Conservation (phyloP, 2,797 vertebrate genomes). For the Poeciliopsis paucimaculata region DNA sequence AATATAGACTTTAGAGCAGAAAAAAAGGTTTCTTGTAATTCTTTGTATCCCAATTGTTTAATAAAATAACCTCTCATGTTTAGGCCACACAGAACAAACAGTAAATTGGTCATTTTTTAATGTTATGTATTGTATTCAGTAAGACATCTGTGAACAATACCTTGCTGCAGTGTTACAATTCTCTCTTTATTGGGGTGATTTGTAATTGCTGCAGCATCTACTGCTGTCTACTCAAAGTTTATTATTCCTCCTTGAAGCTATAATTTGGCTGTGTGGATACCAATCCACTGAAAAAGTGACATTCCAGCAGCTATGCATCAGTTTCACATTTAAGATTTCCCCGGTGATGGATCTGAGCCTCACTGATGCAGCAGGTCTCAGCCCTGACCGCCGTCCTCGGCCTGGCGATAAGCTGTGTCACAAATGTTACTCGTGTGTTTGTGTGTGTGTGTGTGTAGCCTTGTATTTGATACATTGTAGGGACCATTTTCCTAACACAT, state of each 20-base stretch:
- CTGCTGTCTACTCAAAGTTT: conserved; percentile 32
- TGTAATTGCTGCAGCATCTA: conserved; percentile 19
- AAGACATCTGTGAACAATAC: not conserved
- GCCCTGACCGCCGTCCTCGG: conserved; percentile 35
- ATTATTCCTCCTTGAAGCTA: conserved; percentile 22
- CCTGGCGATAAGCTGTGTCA: conserved; percentile 40
- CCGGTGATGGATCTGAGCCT: conserved; percentile 32
- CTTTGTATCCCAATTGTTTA: conserved; percentile 42
- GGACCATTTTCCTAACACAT: no score
- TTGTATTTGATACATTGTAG: no score
- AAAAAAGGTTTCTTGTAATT: conserved; percentile 40
- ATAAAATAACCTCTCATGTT: not conserved
- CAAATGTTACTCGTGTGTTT: conserved; percentile 23
- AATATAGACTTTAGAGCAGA: conserved; percentile 45
- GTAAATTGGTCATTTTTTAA: not conserved
- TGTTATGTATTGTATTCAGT: not conserved
- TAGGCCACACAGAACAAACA: not conserved
- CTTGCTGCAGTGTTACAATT: not conserved
- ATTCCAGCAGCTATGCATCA: conserved; percentile 33
- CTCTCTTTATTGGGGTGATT: conserved; percentile 26
- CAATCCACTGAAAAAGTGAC: conserved; percentile 21
- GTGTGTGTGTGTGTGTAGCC: conserved; percentile 18
- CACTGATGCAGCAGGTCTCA: conserved; percentile 39
- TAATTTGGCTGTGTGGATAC: conserved; percentile 27
- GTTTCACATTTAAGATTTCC: conserved; percentile 49